Evolutionary conservation across 2,888 invertebrate species (phyloP).

Genomic region (Thera obeliscata): DNA sequence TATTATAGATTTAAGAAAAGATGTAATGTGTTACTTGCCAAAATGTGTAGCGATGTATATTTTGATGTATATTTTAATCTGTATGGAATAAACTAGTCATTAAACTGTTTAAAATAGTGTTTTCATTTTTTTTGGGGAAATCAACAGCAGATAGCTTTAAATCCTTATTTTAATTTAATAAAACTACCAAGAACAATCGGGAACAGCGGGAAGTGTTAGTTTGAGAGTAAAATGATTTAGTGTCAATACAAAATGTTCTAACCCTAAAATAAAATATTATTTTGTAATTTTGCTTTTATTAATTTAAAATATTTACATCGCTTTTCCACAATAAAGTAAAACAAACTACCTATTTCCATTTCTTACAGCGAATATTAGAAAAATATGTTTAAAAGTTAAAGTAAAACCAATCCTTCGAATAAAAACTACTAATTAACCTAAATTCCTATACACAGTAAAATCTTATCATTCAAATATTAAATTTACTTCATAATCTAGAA

Average conservation of each 20-base stretch:
- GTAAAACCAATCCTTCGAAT: not conserved
- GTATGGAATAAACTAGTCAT: constrained; percentile 78
- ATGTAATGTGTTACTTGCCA: constrained; percentile 63
- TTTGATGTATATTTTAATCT: constrained; percentile 73
- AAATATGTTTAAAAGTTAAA: constrained; percentile 14
- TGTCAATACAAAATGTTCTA: not conserved
- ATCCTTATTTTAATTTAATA: no score
- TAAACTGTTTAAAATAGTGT: constrained; percentile 26
- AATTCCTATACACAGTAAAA: not conserved
- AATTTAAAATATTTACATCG: constrained; percentile 25
- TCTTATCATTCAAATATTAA: not conserved
- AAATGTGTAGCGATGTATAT: constrained; percentile 62
- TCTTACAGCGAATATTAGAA: constrained; percentile 18
- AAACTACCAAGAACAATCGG: no score
- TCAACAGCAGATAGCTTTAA: no score
- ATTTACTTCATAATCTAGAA: not conserved
- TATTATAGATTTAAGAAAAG: constrained; percentile 43
- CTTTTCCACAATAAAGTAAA: constrained; percentile 10
- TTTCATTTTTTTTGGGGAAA: not conserved
- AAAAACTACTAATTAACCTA: not conserved
- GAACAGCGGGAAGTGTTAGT: no score
- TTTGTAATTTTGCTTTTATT: constrained; percentile 27
- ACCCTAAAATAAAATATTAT: constrained; percentile 27
- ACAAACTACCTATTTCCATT: constrained; percentile 12
- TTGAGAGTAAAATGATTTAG: not conserved